These are phyloP conservation scores for Apoda limacodes DNA, from an alignment of 2,888 invertebrate genomes.

Conservation along the genomic window DNA sequence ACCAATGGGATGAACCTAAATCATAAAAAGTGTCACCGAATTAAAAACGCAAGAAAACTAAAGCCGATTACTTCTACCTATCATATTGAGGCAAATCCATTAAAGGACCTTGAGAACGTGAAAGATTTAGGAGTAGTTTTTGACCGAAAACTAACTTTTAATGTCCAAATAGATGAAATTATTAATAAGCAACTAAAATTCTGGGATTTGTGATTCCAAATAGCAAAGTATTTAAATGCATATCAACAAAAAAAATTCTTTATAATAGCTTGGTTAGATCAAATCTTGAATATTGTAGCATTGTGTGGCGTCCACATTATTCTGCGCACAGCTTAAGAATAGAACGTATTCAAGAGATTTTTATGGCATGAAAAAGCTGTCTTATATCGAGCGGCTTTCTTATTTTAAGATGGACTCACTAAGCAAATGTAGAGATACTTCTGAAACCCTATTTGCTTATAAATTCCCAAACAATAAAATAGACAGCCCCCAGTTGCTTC, in stretches of 20 bases:
- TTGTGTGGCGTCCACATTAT: background rate
- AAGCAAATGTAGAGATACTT: too few relatives aligned
- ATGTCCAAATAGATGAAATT: background rate
- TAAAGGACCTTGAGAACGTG: conserved; percentile 7
- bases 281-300: background rate
- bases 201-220: background rate
- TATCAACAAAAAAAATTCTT: background rate
- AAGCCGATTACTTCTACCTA: background rate
- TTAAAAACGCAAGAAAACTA: conserved; percentile 1
- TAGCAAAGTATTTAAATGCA: background rate
- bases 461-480: too few relatives aligned
- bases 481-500: too few relatives aligned
- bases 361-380: too few relatives aligned
- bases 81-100: background rate
- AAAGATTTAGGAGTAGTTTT: conserved; percentile 9
- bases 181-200: background rate
- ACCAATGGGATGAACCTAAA: conserved; percentile 12
- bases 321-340: background rate
- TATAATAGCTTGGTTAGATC: background rate
- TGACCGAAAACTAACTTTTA: conserved; percentile 3
- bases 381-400: too few relatives aligned
- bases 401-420: too few relatives aligned
- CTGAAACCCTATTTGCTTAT: too few relatives aligned
- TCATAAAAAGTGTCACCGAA: conserved; percentile 4
- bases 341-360: too few relatives aligned